Evolutionary conservation across 2,113 vertebrate genomes (phyloP), one percentile per base, ranked within the genome.

Genomic region (Amphiprion ocellaris): DNA sequence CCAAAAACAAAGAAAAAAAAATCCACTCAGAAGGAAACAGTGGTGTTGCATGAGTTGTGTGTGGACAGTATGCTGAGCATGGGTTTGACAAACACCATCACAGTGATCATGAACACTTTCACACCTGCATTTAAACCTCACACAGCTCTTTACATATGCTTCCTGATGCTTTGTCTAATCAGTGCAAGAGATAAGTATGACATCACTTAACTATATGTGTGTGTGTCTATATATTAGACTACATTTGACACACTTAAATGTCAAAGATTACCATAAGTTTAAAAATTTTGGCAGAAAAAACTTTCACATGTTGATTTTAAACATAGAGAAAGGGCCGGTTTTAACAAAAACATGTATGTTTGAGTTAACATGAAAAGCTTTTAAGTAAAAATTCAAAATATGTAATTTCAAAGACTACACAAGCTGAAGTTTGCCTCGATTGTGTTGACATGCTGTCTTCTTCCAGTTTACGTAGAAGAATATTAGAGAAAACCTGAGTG

Each of bases 401-500:
- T 74, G 84, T 64, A 54, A 84, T 91, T 77, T 59, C 2, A 92
- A 88, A 82, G 83, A 88, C 81, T 87, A 92, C 90, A 88, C 82
- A 82, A 63, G 85, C 84, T 85, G 84, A 91, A 75, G 79, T 33
- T 75, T 92, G 86, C 54, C 54, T 93, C 90, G 84, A 90, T 89
- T 90, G 90, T 85, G 69, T 91, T 81, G 77, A 81, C 86, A 86
- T 91, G 75, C 28, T 80, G 85, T 71, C 74, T 74, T 93, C 90
- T 90, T 93, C 81, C 87, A 89, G 84, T 93, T 92, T 79, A 86
- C 68, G 16, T 89, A 90, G 67, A 93, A 92, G 91, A 94, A 94
- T 90, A 92, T 89, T 56, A 69, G 64, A 87, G 82, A 79, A 79
- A 94, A 92, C 90, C 92, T 93, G 94, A 96, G 92, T 50, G 87